A percentile compares a stretch with the other conserved stretches of the same genome.
Conservation (phyloP, 2,888 invertebrate genomes). For the Euclidia mi region DNA sequence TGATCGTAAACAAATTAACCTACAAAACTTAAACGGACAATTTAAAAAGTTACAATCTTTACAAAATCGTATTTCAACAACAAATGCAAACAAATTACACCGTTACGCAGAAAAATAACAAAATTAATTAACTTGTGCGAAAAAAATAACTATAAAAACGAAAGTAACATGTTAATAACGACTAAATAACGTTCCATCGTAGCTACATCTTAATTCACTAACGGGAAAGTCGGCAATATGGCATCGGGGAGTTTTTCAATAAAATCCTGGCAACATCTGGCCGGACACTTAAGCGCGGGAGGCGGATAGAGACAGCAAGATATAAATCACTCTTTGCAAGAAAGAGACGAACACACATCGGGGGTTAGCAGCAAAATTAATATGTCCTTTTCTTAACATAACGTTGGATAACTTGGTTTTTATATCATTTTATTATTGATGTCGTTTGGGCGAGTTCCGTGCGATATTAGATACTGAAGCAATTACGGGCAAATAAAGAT, state of each 20-base stretch:
- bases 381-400: slow-evolving; percentile 87
- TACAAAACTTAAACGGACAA: background rate
- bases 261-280: slow-evolving; percentile 86
- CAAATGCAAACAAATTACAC: no score
- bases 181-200: slow-evolving; percentile 51
- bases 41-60: no score
- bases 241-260: slow-evolving; percentile 87
- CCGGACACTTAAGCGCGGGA: slow-evolving; percentile 85
- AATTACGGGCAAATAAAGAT: slow-evolving; percentile 50
- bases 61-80: no score
- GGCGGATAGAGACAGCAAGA: slow-evolving; percentile 68
- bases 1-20: background rate
- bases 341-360: slow-evolving; percentile 65
- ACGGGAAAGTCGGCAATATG: slow-evolving; percentile 81
- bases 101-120: slow-evolving; percentile 3
- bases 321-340: slow-evolving; percentile 41
- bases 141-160: slow-evolving; percentile 49
- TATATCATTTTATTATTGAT: slow-evolving; percentile 87
- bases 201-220: slow-evolving; percentile 88
- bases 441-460: slow-evolving; percentile 50
- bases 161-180: slow-evolving; percentile 55
- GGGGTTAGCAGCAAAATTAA: slow-evolving; percentile 82
- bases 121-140: slow-evolving; percentile 46
- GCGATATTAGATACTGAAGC: slow-evolving; percentile 44
- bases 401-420: slow-evolving; percentile 73